Evolutionary conservation across 2,797 vertebrate genomes (phyloP).

Genomic region (Ceyx erithaca): DNA sequence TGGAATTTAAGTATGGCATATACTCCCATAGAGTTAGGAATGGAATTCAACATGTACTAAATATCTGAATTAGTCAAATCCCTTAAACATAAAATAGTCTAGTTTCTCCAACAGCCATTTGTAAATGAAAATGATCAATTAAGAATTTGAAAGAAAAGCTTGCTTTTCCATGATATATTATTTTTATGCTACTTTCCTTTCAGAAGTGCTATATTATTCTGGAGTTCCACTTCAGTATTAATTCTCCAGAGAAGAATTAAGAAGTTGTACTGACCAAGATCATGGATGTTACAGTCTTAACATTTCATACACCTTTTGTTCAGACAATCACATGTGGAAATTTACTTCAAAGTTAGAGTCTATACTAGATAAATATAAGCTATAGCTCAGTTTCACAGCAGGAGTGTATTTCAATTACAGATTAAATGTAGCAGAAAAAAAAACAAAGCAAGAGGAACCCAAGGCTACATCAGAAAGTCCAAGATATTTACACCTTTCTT

Average conservation of each 20-base stretch:
- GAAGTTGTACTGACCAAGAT: background rate
- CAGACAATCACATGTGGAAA: background rate
- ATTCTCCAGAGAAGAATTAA: background rate
- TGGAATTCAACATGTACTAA: background rate
- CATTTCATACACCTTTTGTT: background rate
- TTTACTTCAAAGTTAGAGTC: background rate
- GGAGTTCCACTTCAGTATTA: background rate
- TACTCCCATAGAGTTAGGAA: background rate
- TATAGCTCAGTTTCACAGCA: background rate
- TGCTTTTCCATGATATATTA: background rate
- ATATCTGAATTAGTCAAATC: background rate
- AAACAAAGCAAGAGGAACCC: background rate
- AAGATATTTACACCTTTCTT: background rate
- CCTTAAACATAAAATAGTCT: background rate
- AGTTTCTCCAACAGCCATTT: background rate
- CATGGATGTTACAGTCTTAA: background rate
- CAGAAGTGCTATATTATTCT: background rate
- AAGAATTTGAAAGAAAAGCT: background rate
- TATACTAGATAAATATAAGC: background rate
- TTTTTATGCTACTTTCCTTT: background rate
- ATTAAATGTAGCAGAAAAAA: background rate
- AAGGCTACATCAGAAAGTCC: background rate
- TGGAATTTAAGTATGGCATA: background rate
- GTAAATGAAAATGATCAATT: background rate
- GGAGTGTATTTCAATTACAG: background rate